Base-by-base conservation (phyloP, 2,113 vertebrate genomes). In the Aldabrachelys gigantea region DNA sequence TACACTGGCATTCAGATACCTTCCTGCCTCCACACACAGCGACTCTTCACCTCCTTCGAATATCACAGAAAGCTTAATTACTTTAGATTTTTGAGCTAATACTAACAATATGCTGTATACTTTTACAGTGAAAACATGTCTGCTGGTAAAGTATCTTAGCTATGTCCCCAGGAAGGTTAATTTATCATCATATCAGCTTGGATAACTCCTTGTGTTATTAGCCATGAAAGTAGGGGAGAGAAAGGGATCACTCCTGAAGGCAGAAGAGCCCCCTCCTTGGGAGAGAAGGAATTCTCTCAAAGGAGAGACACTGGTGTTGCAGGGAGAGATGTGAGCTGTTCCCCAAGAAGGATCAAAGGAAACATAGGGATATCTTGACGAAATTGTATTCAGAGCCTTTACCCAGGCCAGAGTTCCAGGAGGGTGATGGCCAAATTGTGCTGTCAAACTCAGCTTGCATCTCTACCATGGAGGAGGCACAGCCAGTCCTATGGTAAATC, bases 381-480 rank as follows among this genome's bases (percentile, higher is more conserved):
- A 85, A 84, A 76, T 10, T 92, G 88, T 84, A 17, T 10, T 89
- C 57, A 56, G 87, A 95, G 79, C 81, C 9, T 90, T 90, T 49
- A 81, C 57, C 80, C 35, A 24, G 38, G 24, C 29, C 31, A 6
- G n/a, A 76, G 56, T 84, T 83, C 47, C 54, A 89, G 35, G 31
- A 81, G 83, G 27, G 11, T 44, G 53, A 47, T 6, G 47, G n/a
- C 17, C 47, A 52, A 0, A 2, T 69, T 87, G 50, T 78, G 59
- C 89, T 89, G 84, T 76, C 84, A 91, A 91, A 89, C 17, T 85
- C 82, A 84, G 79, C 41, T 85, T 78, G n/a, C 92, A 35, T 94
- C 87, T 94, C 52, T 84, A 90, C 96, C 82, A 62, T 84, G 87
- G 84, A 91, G 89, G 89, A 86, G 47, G 17, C 29, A 47, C 72